Conservation (phyloP, 2,797 vertebrate species). For the Gadopsis bispinosus region DNA sequence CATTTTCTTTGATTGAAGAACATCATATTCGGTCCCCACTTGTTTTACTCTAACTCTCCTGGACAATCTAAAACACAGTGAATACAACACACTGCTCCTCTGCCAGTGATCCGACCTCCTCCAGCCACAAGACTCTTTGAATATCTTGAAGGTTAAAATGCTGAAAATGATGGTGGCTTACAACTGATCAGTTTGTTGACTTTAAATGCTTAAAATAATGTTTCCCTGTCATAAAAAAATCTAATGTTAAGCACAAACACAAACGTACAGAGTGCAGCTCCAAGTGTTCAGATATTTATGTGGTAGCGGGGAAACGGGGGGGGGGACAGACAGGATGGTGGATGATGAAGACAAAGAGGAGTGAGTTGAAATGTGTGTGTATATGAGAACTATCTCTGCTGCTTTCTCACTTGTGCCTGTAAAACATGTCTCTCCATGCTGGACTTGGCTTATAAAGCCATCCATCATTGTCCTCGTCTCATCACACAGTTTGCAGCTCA, state of each 20-base stretch:
- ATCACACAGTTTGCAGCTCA: slow-evolving; percentile 39
- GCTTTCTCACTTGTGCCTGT: slow-evolving; percentile 64
- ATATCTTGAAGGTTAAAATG: not conserved
- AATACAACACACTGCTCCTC: not conserved
- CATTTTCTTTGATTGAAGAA: slow-evolving; percentile 1
- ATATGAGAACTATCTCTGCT: slow-evolving; percentile 55
- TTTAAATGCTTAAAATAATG: slow-evolving; percentile 1
- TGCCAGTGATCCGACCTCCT: not conserved
- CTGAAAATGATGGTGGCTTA: not conserved
- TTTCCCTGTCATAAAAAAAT: slow-evolving; percentile 11
- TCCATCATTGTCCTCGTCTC: slow-evolving; percentile 59
- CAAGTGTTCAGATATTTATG: slow-evolving; percentile 16
- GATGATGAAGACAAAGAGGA: slow-evolving; percentile 29
- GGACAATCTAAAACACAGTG: not conserved
- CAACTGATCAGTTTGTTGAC: not conserved
- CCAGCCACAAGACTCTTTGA: not conserved
- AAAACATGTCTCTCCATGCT: slow-evolving; percentile 49
- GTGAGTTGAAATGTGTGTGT: slow-evolving; percentile 49
- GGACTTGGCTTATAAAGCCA: slow-evolving; percentile 60
- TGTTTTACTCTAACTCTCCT: not conserved
- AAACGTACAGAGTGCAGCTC: not conserved
- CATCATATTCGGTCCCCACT: not conserved
- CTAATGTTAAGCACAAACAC: slow-evolving; percentile 30
- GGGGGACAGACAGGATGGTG: not conserved
- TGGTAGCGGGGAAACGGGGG: not conserved